These are phyloP conservation scores for Tyrannus savana DNA, from an alignment of 2,113 vertebrate species.

Conservation along the genomic window DNA sequence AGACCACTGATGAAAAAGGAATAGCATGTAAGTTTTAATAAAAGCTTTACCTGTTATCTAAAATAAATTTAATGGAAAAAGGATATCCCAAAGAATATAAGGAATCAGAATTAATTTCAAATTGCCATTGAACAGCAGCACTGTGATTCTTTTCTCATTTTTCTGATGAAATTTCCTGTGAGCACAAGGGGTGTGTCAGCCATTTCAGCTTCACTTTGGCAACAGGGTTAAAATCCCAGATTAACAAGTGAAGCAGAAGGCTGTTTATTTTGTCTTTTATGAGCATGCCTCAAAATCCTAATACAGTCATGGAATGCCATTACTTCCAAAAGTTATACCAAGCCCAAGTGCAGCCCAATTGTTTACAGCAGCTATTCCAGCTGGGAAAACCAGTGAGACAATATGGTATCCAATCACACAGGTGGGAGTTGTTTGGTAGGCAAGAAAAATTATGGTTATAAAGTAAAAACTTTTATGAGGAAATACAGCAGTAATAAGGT, in stretches of 20 bases:
- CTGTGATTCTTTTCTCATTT: not conserved
- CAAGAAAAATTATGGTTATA: not conserved
- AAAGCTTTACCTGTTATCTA: not conserved
- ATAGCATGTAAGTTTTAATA: not conserved
- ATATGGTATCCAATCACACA: accelerated
- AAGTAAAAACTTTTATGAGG: not conserved
- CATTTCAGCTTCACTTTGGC: not conserved
- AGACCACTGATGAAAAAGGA: not conserved
- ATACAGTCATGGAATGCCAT: not conserved
- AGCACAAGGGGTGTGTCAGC: not conserved
- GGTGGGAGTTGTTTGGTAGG: not conserved
- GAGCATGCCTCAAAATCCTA: not conserved
- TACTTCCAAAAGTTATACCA: not conserved
- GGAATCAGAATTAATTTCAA: not conserved
- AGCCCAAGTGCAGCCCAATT: not conserved
- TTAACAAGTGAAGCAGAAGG: not conserved
- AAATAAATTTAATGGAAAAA: not conserved
- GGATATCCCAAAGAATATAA: not conserved
- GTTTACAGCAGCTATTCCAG: not conserved
- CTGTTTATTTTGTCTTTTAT: not conserved
- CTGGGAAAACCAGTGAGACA: not conserved
- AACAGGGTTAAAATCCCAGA: not conserved
- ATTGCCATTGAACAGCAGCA: not conserved
- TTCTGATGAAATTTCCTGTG: not conserved
- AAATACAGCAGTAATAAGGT: not conserved